Evolutionary conservation across 2,888 invertebrate genomes (phyloP).

Genomic region (Venusia cambrica): DNA sequence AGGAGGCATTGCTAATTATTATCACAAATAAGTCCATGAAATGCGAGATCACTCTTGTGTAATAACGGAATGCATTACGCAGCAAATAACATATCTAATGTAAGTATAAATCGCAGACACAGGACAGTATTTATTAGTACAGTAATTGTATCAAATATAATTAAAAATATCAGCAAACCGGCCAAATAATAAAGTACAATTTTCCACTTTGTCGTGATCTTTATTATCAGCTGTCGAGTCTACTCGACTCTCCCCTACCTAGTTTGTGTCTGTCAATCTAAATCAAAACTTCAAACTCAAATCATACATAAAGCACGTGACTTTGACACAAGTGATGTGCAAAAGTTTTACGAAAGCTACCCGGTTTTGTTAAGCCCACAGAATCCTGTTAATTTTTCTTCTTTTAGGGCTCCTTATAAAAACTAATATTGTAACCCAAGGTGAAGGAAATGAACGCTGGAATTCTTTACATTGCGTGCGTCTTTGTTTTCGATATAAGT

Average conservation of each 20-base stretch:
- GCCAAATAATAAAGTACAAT: constrained; percentile 1
- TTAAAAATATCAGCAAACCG: constrained; percentile 2
- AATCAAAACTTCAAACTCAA: too few species aligned
- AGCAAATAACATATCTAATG: not conserved
- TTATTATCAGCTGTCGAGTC: too few species aligned
- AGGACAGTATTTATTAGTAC: not conserved
- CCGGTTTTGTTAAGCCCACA: not conserved
- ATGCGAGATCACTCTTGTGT: constrained; percentile 40
- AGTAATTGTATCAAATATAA: not conserved
- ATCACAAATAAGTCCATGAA: constrained; percentile 36
- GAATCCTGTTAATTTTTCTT: too few species aligned
- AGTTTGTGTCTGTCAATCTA: too few species aligned
- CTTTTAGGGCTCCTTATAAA: too few species aligned
- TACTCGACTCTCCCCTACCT: too few species aligned
- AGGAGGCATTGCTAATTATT: constrained; percentile 48
- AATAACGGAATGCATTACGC: constrained; percentile 30
- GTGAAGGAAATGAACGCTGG: too few species aligned
- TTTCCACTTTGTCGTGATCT: too few species aligned
- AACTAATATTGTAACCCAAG: too few species aligned
- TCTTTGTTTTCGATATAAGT: too few species aligned
- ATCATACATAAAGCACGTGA: constrained; percentile 10
- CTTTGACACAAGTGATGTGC: constrained; percentile 6
- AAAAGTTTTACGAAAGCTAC: not conserved
- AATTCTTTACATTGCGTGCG: too few species aligned
- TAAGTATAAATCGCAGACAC: not conserved